Conservation (phyloP, 1,140 invertebrate species). For the Linepithema humile region DNA sequence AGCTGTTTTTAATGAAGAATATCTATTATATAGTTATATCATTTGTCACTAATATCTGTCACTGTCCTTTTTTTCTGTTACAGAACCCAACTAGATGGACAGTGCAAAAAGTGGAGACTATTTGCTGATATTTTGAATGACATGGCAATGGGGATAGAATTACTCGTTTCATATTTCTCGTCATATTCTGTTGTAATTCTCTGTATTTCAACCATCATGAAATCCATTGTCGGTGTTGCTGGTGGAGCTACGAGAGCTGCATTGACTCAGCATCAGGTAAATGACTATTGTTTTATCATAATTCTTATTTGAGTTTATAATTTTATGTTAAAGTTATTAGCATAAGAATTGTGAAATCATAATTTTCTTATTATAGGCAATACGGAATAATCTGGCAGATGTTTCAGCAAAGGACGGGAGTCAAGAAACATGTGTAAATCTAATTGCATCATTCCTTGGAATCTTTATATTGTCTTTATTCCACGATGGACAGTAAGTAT, state of each 20-base stretch:
- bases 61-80: slow-evolving; percentile 20
- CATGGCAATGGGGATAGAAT: slow-evolving; percentile 92
- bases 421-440: slow-evolving; percentile 97
- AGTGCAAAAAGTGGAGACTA: slow-evolving; percentile 97
- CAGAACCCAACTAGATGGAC: slow-evolving; percentile 90
- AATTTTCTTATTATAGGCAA: slow-evolving; percentile 85
- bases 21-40: neutral
- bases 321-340: neutral
- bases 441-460: slow-evolving; percentile 92
- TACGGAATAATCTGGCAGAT: slow-evolving; percentile 95
- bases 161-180: slow-evolving; percentile 88
- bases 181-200: slow-evolving; percentile 87
- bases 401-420: slow-evolving; percentile 98
- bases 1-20: neutral
- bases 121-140: slow-evolving; percentile 98
- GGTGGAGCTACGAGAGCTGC: slow-evolving; percentile 96
- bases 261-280: slow-evolving; percentile 94
- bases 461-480: slow-evolving; percentile 91
- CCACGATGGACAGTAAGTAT: slow-evolving; percentile 83
- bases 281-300: too few species aligned
- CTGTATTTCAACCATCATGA: slow-evolving; percentile 89
- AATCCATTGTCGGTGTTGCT: slow-evolving; percentile 94
- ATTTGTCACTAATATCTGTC: neutral
- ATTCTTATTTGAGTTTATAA: too few species aligned
- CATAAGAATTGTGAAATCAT: too few species aligned